These are phyloP conservation scores for Dysdera silvatica DNA, from an alignment of 1,140 invertebrate species.

Conservation along the genomic window DNA sequence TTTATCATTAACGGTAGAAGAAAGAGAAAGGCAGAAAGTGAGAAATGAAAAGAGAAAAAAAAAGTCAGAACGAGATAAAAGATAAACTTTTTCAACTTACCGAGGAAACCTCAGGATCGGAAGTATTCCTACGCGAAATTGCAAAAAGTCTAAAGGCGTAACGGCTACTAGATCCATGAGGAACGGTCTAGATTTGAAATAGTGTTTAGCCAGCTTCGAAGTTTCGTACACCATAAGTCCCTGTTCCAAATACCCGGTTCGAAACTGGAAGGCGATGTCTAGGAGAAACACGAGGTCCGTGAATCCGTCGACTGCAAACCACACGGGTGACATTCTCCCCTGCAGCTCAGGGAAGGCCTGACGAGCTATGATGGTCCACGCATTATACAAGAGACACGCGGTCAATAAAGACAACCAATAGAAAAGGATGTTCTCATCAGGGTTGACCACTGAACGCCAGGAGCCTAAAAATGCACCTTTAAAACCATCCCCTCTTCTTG, in stretches of 20 bases:
- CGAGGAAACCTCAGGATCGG: conserved; percentile 57
- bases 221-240: conserved; percentile 88
- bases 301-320: conserved; percentile 71
- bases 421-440: conserved; percentile 91
- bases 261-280: conserved; percentile 80
- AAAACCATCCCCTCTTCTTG: conserved; percentile 34
- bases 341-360: conserved; percentile 88
- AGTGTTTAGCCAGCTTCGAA: conserved; percentile 79
- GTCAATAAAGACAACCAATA: conserved; percentile 87
- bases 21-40: too few species aligned
- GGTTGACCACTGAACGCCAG: conserved; percentile 75
- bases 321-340: conserved; percentile 50
- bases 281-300: conserved; percentile 77
- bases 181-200: conserved; percentile 74
- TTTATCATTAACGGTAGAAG: too few species aligned
- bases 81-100: neutral
- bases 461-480: conserved; percentile 46
- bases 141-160: conserved; percentile 77
- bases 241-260: conserved; percentile 92
- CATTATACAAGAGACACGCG: conserved; percentile 81
- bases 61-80: too few species aligned
- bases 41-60: conserved; percentile 35
- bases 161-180: conserved; percentile 73
- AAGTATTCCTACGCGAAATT: conserved; percentile 66
- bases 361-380: conserved; percentile 89